These are phyloP conservation scores for Cossypha niveicapilla DNA, from an alignment of 2,797 vertebrate genomes.

Conservation along the genomic window DNA sequence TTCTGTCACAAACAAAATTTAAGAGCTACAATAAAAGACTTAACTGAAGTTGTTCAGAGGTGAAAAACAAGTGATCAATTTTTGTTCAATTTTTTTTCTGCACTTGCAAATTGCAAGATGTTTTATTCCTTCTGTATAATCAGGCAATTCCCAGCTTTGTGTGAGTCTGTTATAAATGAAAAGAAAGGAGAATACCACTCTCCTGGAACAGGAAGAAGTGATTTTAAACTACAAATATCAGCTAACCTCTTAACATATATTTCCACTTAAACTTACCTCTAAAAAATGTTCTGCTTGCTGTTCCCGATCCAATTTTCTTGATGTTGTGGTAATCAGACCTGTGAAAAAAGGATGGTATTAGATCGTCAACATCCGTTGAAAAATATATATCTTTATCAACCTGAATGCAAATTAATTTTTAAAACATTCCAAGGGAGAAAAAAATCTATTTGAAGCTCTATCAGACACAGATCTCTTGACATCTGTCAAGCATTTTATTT, in stretches of 20 bases:
- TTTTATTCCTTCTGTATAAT: neutral
- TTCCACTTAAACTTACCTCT: conserved; percentile 79
- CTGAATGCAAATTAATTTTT: conserved; percentile 10
- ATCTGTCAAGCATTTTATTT: conserved; percentile 17
- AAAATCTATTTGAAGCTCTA: neutral
- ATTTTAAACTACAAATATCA: conserved; percentile 1
- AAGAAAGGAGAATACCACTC: neutral
- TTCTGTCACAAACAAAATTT: neutral
- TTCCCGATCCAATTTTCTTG: conserved; percentile 90
- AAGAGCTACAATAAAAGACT: neutral
- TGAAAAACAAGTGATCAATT: neutral
- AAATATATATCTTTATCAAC: neutral
- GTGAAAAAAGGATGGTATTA: conserved; percentile 63
- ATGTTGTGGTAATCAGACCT: conserved; percentile 92
- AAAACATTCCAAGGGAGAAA: neutral
- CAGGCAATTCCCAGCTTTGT: neutral
- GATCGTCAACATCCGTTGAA: conserved; percentile 37
- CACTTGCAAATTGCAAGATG: neutral
- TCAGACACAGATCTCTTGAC: conserved; percentile 18
- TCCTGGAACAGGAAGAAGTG: neutral
- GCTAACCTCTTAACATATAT: neutral
- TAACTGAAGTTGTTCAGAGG: neutral
- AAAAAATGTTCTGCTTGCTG: conserved; percentile 91
- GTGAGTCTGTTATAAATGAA: neutral
- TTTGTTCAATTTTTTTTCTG: neutral